A percentile compares a stretch with the other conserved stretches of the same genome.
These are phyloP conservation scores for Deilephila porcellus DNA, from an alignment of 2,888 invertebrate species.

Conservation along the genomic window DNA sequence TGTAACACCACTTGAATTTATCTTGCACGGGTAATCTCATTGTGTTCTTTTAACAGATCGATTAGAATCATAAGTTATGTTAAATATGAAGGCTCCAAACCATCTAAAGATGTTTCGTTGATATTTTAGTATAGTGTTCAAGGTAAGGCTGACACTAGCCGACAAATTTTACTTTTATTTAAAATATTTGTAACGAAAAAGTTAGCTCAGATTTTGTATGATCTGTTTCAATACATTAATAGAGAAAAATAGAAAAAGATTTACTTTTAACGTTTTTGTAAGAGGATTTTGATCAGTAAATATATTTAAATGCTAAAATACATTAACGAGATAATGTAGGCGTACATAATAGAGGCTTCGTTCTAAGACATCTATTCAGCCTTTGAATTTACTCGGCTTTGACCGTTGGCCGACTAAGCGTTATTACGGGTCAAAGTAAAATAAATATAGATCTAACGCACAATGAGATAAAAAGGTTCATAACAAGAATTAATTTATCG, in stretches of 20 bases:
- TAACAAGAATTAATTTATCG: conserved; percentile 84
- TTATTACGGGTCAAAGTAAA: conserved; percentile 65
- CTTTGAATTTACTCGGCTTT: conserved; percentile 63
- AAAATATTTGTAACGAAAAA: no score
- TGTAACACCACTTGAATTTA: conserved; percentile 62
- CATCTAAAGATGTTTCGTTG: neutral
- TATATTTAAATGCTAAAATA: neutral
- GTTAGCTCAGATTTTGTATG: no score
- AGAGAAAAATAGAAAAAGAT: no score
- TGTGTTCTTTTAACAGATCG: conserved; percentile 49
- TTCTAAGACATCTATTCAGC: conserved; percentile 48
- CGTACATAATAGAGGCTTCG: conserved; percentile 20
- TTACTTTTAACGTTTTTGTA: no score
- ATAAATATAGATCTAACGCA: conserved; percentile 73
- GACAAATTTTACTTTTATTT: neutral
- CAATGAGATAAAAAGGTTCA: conserved; percentile 81
- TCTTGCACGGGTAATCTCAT: conserved; percentile 67
- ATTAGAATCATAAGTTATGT: conserved; percentile 48
- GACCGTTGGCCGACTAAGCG: conserved; percentile 79
- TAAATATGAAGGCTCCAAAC: neutral
- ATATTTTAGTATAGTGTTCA: conserved; percentile 3
- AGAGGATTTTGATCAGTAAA: neutral
- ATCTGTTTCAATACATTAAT: no score
- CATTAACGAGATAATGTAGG: conserved; percentile 31
- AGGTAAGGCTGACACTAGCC: neutral